Base-by-base conservation (phyloP, 2,113 vertebrate genomes). In the Anarrhichthys ocellatus region DNA sequence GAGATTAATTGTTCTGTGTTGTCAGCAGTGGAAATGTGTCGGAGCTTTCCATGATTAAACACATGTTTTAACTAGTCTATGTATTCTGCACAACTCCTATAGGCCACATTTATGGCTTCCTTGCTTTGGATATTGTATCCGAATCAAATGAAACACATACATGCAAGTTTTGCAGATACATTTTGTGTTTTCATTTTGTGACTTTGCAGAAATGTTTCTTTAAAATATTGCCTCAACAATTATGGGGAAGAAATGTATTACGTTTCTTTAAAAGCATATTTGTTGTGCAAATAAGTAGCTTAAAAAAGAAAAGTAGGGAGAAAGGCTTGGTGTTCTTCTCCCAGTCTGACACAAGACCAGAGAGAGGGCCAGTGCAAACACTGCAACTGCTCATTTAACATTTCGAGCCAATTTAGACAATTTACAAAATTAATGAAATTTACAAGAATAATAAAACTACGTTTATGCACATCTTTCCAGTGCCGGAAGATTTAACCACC, bases 1-100 rank as follows among this genome's bases (percentile, higher is more conserved):
- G 52, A 73, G 82, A 76, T 82, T 70, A 58, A 59, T 81, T 69
- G 76, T 83, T 80, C 76, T 76, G 64, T 56, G 46, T 48, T 67
- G 50, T 75, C 75, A 71, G 82, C 66, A 64, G 15, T 38, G 59
- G 29, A 54, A 18, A 61, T 24, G 3, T 76, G 5, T 63, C 22
- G 2, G 34, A 24, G 34, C 1, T 5, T 34, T 34, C 34, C 6
- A 34, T n/a, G 18, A 62, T 42, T 59, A 73, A 32, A 46, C 44
- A 29, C 18, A 61, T 46, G 46, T 74, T 48, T 32, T 13, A 32
- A 7, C n/a, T 27, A 48, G 6, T n/a, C 18, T 48, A 10, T 62
- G 11, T 29, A 34, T 14, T 48, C 34, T 75, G 2, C 32, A 38
- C 14, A 50, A 38, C 59, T 73, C 10, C 15, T 20, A 44, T 9